phyloP scores from a whole-genome alignment of 2,797 vertebrate genomes.

The Chromobotia macracanthus region DNA sequence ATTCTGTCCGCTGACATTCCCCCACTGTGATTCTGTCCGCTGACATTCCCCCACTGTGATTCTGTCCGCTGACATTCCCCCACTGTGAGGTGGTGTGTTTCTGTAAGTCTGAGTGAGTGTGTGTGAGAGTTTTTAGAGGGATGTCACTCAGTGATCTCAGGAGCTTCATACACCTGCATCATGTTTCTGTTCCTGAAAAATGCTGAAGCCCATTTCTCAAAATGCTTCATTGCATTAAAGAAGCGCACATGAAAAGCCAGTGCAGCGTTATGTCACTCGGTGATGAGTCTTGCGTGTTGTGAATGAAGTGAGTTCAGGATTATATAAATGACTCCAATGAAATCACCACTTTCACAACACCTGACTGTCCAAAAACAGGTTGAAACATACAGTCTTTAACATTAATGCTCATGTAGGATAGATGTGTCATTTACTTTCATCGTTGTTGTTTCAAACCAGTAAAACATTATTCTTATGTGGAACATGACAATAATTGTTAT shows the following conservation, averaged over 20 bases:
- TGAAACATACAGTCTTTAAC: no score
- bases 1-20: no score
- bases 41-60: no score
- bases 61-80: no score
- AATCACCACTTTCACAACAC: conserved; percentile 76
- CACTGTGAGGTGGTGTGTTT: background rate
- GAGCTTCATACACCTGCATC: conserved; percentile 48
- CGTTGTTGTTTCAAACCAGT: no score
- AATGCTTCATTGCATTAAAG: background rate
- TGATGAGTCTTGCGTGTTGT: no score
- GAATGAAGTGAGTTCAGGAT: conserved; percentile 62
- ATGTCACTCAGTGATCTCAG: conserved; percentile 37
- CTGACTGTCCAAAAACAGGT: conserved; percentile 59
- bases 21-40: no score
- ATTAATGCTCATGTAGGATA: no score
- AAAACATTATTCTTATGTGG: no score
- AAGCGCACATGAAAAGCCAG: background rate
- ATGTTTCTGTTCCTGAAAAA: conserved; percentile 29
- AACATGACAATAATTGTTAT: no score
- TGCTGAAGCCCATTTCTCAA: conserved; percentile 17
- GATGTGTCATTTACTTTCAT: no score
- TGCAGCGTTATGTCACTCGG: background rate
- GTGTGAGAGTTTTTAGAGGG: conserved; percentile 8
- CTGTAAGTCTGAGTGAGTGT: background rate
- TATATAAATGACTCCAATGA: conserved; percentile 82